Conservation (phyloP, 2,113 vertebrate species). For the Zosterops borbonicus region DNA sequence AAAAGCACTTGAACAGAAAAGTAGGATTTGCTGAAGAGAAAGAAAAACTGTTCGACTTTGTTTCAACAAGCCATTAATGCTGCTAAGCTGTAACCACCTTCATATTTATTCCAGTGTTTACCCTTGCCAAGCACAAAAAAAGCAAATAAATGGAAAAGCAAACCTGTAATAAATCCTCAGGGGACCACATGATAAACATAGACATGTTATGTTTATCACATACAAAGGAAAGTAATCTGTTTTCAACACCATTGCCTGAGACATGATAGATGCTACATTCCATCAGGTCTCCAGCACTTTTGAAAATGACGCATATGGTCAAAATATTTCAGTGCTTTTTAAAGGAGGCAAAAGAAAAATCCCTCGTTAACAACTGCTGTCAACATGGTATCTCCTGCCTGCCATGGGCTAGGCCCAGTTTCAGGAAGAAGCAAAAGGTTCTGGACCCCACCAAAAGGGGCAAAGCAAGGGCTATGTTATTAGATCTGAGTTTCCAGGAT, state of each 20-base stretch:
- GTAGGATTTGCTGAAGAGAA: constrained; percentile 28
- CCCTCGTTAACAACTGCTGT: neutral
- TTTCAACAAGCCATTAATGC: constrained; percentile 23
- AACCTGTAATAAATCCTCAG: constrained; percentile 29
- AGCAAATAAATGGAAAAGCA: constrained; percentile 26
- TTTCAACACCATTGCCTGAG: constrained; percentile 11
- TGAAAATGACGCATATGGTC: neutral
- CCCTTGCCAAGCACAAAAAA: constrained; percentile 33
- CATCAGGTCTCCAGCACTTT: neutral
- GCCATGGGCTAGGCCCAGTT: neutral
- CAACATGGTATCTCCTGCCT: neutral
- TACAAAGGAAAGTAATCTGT: constrained; percentile 34
- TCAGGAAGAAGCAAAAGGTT: neutral
- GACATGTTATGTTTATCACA: constrained; percentile 35
- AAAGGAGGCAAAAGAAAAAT: neutral
- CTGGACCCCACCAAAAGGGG: neutral
- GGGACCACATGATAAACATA: constrained; percentile 20
- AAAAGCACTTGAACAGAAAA: neutral
- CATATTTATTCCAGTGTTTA: constrained; percentile 41
- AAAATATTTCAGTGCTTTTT: constrained; percentile 12
- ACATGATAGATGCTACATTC: neutral
- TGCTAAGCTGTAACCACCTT: constrained; percentile 28
- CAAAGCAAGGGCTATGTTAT: neutral
- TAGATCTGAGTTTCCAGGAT: neutral
- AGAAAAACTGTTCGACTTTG: neutral